phyloP scores from a whole-genome alignment of 1,140 invertebrate species.

The Arion vulgaris region DNA sequence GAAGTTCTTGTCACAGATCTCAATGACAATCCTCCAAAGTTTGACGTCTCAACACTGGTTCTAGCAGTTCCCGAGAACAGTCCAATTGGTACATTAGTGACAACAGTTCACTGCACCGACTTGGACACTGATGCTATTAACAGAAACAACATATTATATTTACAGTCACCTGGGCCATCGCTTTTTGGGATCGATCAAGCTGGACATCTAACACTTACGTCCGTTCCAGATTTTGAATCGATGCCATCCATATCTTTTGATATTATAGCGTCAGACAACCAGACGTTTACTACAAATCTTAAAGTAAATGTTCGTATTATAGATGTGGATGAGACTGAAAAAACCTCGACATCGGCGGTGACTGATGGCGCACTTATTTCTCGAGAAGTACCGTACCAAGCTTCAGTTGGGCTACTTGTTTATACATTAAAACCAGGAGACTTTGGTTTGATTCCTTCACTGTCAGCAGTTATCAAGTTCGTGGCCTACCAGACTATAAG shows the following conservation, averaged over 20 bases:
- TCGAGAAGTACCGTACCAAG: constrained; percentile 20
- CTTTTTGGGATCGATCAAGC: constrained; percentile 18
- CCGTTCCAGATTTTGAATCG: constrained; percentile 18
- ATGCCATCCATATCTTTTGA: background rate
- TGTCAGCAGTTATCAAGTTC: background rate
- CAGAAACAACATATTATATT: background rate
- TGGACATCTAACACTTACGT: background rate
- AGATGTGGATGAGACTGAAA: constrained; percentile 10
- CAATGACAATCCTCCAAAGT: constrained; percentile 23
- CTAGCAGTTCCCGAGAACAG: constrained; percentile 15
- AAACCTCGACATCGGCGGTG: background rate
- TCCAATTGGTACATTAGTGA: constrained; percentile 11
- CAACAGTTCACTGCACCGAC: constrained; percentile 8
- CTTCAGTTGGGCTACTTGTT: constrained; percentile 1
- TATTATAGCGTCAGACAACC: background rate
- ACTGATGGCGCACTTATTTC: constrained; percentile 12
- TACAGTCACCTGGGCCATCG: background rate
- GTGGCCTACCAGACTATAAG: background rate
- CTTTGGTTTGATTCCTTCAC: background rate
- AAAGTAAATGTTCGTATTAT: constrained; percentile 2
- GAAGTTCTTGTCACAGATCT: constrained; percentile 10
- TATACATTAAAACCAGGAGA: constrained; percentile 25
- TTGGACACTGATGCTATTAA: background rate
- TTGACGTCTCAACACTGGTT: background rate
- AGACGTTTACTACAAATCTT: background rate